Conservation (phyloP, 2,113 vertebrate genomes). For the Himantopus leucocephalus region DNA sequence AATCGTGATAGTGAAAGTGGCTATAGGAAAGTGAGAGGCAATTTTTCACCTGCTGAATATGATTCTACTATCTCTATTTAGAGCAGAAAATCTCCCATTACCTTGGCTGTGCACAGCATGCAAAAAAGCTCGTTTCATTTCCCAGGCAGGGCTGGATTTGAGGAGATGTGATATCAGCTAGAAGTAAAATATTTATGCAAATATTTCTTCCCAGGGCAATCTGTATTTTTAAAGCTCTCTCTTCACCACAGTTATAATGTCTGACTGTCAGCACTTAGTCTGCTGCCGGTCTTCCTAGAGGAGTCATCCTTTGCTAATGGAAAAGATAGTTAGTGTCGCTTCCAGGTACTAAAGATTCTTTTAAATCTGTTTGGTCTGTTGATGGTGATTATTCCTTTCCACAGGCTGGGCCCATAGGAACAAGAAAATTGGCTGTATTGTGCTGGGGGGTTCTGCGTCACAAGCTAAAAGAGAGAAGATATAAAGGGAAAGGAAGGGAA, state of each 20-base stretch:
- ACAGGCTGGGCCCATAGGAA: background rate
- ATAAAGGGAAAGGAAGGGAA: background rate
- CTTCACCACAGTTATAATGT: background rate
- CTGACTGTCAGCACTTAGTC: background rate
- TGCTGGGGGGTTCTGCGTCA: background rate
- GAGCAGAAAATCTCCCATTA: background rate
- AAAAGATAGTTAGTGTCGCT: background rate
- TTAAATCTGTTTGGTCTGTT: background rate
- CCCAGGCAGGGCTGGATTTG: background rate
- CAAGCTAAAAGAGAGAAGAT: background rate
- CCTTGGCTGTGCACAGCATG: background rate
- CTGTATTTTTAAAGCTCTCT: background rate
- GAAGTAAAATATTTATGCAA: slow-evolving; percentile 40
- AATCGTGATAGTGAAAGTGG: background rate
- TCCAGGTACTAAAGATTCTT: background rate
- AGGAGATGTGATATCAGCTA: background rate
- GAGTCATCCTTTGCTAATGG: background rate
- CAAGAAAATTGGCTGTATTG: background rate
- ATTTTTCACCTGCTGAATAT: background rate
- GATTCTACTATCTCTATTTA: background rate
- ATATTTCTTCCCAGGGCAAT: background rate
- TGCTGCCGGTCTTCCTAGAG: background rate
- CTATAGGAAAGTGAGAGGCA: background rate
- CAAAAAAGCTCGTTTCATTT: background rate
- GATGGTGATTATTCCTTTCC: background rate